These are phyloP conservation scores for Drosophila meridiana DNA, from an alignment of 2,888 invertebrate genomes.

Conservation along the genomic window DNA sequence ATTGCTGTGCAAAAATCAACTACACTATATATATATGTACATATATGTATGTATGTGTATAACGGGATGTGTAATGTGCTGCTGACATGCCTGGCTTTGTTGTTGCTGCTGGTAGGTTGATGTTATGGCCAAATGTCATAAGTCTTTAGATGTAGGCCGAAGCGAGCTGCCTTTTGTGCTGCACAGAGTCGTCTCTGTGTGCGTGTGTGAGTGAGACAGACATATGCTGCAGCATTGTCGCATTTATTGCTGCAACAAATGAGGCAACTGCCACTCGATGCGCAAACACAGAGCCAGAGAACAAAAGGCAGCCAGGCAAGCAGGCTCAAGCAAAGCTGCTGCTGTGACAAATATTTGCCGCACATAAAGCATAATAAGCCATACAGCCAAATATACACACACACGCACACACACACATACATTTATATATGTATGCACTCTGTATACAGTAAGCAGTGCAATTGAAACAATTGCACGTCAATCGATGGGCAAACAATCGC, in stretches of 20 bases:
- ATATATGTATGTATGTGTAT: conserved; percentile 1
- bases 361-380: conserved; percentile 53
- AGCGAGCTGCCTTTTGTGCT: conserved; percentile 30
- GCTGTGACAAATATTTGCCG: conserved; percentile 66
- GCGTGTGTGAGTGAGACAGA: conserved; percentile 21
- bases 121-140: conserved; percentile 70
- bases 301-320: neutral
- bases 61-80: conserved; percentile 66
- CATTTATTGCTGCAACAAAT: conserved; percentile 44
- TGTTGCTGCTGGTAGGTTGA: conserved; percentile 27
- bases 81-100: conserved; percentile 65
- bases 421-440: neutral
- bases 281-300: conserved; percentile 17
- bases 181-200: neutral
- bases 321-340: conserved; percentile 17
- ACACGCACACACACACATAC: neutral
- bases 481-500: conserved; percentile 60
- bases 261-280: conserved; percentile 37
- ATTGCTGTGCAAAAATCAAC: conserved; percentile 69
- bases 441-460: conserved; percentile 6
- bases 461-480: conserved; percentile 31
- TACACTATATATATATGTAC: conserved; percentile 13
- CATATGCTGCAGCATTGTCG: conserved; percentile 38
- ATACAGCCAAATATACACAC: conserved; percentile 25
- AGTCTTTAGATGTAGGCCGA: conserved; percentile 61